A percentile compares a stretch with the other conserved stretches of the same genome.
Conservation (phyloP, 2,888 invertebrate species). For the Apoda limacodes region DNA sequence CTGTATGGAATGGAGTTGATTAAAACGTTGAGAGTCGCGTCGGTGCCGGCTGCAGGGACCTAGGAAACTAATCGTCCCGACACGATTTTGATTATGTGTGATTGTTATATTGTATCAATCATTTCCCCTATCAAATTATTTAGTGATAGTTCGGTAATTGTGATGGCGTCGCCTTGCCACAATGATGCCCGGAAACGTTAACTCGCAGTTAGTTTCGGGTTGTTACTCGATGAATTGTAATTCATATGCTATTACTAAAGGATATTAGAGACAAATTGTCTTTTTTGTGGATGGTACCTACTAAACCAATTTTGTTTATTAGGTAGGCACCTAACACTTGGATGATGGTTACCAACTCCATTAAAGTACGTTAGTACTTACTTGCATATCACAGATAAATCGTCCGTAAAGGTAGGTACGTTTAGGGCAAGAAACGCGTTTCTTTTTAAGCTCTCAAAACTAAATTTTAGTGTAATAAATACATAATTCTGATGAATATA, state of each 20-base stretch:
- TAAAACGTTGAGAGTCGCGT: slow-evolving; percentile 49
- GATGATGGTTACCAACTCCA: too few species aligned
- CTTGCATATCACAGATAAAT: too few species aligned
- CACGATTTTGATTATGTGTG: slow-evolving; percentile 65
- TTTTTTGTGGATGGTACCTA: slow-evolving; percentile 27
- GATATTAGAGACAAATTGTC: slow-evolving; percentile 47
- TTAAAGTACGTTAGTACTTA: too few species aligned
- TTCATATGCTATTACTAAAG: slow-evolving; percentile 51
- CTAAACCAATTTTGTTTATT: too few species aligned
- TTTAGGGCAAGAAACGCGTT: too few species aligned
- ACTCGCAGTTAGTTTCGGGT: slow-evolving; percentile 63
- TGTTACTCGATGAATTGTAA: slow-evolving; percentile 58
- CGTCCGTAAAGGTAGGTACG: too few species aligned
- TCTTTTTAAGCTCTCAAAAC: too few species aligned
- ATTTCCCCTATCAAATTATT: slow-evolving; percentile 68
- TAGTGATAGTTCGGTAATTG: slow-evolving; percentile 64
- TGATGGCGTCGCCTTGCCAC: slow-evolving; percentile 44
- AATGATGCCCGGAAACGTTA: slow-evolving; percentile 56
- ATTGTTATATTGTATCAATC: slow-evolving; percentile 69
- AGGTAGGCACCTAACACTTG: too few species aligned
- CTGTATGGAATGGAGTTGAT: too few species aligned
- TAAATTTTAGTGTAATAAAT: too few species aligned
- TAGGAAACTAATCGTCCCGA: slow-evolving; percentile 52
- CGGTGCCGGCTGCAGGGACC: slow-evolving; percentile 26
- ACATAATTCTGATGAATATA: too few species aligned